Percentiles rank a stretch among this genome's conserved stretches.
phyloP scores from a whole-genome alignment of 2,113 vertebrate genomes.

The Stegastes partitus region DNA sequence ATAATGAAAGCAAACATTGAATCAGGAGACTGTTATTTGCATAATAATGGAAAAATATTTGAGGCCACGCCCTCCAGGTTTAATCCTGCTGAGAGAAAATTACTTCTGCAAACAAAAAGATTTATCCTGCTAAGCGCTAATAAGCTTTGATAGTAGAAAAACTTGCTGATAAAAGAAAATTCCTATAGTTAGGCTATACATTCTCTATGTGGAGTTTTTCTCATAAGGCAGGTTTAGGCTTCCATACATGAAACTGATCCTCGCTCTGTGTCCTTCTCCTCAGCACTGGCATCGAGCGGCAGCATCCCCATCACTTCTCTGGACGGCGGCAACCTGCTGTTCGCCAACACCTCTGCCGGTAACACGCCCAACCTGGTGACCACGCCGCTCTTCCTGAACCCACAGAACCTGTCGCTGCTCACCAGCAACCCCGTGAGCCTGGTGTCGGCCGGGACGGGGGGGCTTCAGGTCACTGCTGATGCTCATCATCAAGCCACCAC shows the following conservation, averaged over 20 bases:
- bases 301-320: conserved; percentile 97
- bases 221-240: no score
- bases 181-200: no score
- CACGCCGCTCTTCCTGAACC: conserved; percentile 97
- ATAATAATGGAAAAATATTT: conserved; percentile 9
- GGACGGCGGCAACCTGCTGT: conserved; percentile 96
- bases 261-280: conserved; percentile 13
- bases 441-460: conserved; percentile 91
- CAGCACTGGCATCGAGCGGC: conserved; percentile 96
- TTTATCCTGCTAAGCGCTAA: background rate
- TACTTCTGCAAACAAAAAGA: background rate
- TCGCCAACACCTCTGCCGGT: conserved; percentile 91
- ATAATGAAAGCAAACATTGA: conserved; percentile 7
- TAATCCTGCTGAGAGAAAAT: conserved; percentile 29
- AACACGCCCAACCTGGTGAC: conserved; percentile 95
- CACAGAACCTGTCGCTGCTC: conserved; percentile 98
- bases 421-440: conserved; percentile 98
- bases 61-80: conserved; percentile 26
- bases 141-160: background rate
- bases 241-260: no score
- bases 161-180: no score
- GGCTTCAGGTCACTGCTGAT: conserved; percentile 93
- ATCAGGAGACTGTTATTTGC: conserved; percentile 14
- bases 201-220: no score
- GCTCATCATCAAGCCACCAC: conserved; percentile 92